phyloP scores from a whole-genome alignment of 2,888 invertebrate species.

The Andrena fulva region DNA sequence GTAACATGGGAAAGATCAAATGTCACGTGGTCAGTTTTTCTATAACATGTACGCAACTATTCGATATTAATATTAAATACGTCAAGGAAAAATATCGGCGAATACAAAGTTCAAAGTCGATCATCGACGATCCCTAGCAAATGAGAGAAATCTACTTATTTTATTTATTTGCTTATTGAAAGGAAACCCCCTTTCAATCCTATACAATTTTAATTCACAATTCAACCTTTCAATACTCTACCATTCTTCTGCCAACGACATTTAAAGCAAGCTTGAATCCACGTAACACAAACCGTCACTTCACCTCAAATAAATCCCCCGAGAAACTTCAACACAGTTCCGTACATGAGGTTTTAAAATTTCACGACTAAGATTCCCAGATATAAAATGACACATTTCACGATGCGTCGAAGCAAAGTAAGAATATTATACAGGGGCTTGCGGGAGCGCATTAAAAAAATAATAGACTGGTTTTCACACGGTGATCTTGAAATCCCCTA shows the following conservation, averaged over 20 bases:
- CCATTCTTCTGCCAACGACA: background rate
- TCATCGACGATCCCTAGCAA: background rate
- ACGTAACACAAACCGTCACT: too few relatives aligned
- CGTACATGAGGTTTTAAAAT: background rate
- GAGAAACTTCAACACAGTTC: background rate
- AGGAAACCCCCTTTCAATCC: background rate
- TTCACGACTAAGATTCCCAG: background rate
- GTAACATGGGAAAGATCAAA: background rate
- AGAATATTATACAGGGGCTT: background rate
- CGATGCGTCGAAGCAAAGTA: background rate
- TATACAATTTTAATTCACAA: background rate
- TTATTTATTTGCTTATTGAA: constrained; percentile 1
- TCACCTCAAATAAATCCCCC: background rate
- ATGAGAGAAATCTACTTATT: constrained; percentile 6
- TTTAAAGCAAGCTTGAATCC: background rate
- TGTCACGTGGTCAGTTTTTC: constrained; percentile 5
- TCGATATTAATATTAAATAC: constrained; percentile 30
- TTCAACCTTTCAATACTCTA: background rate
- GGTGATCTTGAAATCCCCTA: background rate
- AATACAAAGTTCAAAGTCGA: constrained; percentile 11
- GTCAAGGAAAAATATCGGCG: background rate
- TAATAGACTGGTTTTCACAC: constrained; percentile 7
- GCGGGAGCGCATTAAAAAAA: background rate
- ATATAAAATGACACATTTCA: background rate
- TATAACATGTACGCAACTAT: constrained; percentile 3